Evolutionary conservation across 2,888 invertebrate species (phyloP).

Genomic region (Habroteleia sp.): DNA sequence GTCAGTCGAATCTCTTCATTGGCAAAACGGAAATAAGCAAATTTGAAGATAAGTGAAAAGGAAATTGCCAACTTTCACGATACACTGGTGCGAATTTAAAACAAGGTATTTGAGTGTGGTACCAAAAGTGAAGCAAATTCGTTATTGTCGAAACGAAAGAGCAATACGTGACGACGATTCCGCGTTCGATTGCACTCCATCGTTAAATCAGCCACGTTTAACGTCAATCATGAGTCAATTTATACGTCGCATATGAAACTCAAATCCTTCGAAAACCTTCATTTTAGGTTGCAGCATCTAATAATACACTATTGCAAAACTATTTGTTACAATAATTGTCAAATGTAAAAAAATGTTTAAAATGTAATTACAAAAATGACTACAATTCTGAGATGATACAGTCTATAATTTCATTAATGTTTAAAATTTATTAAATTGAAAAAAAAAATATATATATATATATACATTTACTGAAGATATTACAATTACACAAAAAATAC

Average conservation of each 20-base stretch:
- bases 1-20: conserved; percentile 8
- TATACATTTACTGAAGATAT: too few relatives aligned
- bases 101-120: conserved; percentile 27
- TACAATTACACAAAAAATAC: too few relatives aligned
- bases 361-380: conserved; percentile 18
- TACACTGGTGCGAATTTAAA: conserved; percentile 26
- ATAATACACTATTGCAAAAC: conserved; percentile 34
- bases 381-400: too few relatives aligned
- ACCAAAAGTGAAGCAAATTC: conserved; percentile 17
- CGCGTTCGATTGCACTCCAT: conserved; percentile 2
- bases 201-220: conserved; percentile 42
- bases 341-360: too few relatives aligned
- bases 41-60: conserved; percentile 48
- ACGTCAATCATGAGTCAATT: conserved; percentile 55
- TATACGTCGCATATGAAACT: conserved; percentile 31
- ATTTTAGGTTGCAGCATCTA: conserved; percentile 19
- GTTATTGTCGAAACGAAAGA: conserved; percentile 7
- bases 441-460: too few relatives aligned
- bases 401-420: too few relatives aligned
- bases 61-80: conserved; percentile 52
- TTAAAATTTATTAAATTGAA: too few relatives aligned
- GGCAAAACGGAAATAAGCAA: conserved; percentile 36
- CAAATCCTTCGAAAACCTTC: conserved; percentile 23
- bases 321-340: conserved; percentile 23
- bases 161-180: conserved; percentile 5